Evolutionary conservation across 1,140 invertebrate genomes (phyloP).

Genomic region (Oscheius sp.): DNA sequence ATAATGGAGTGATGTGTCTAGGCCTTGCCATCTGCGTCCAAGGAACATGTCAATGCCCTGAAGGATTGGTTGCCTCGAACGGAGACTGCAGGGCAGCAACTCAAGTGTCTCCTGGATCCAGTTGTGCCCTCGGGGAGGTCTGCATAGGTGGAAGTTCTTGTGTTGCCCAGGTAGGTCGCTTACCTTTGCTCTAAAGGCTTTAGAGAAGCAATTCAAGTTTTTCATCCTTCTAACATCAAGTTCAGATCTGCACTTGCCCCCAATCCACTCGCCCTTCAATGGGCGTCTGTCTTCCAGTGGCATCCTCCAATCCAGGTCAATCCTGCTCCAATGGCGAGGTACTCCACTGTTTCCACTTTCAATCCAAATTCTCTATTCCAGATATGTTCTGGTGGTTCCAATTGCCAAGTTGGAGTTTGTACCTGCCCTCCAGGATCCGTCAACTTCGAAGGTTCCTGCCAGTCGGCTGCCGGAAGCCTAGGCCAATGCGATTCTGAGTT

Average conservation of each 20-base stretch:
- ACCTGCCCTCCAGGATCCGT: slow-evolving; percentile 7
- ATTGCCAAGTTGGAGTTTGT: slow-evolving; percentile 9
- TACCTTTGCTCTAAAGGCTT: background rate
- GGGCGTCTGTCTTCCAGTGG: background rate
- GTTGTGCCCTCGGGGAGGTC: slow-evolving; percentile 8
- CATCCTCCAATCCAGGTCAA: slow-evolving; percentile 1
- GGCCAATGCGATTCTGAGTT: slow-evolving; percentile 1
- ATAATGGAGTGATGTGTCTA: too few relatives aligned
- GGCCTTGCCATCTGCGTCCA: background rate
- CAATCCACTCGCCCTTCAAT: background rate
- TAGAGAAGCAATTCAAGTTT: background rate
- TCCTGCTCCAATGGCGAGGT: background rate
- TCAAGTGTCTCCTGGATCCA: slow-evolving; percentile 12
- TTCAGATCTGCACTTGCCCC: slow-evolving; percentile 18
- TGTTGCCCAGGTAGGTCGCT: background rate
- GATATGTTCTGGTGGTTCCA: slow-evolving; percentile 16
- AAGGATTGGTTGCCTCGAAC: slow-evolving; percentile 2
- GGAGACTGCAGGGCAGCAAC: background rate
- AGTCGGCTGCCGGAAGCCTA: background rate
- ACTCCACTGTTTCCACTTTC: background rate
- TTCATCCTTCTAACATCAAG: slow-evolving; percentile 7
- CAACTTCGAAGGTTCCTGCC: slow-evolving; percentile 2
- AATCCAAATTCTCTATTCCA: background rate
- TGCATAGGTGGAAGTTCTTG: slow-evolving; percentile 10
- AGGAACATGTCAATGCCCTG: slow-evolving; percentile 24